Percentiles rank a stretch among this genome's conserved stretches.
These are phyloP conservation scores for Campylomormyrus tamandua DNA, from an alignment of 2,113 vertebrate species.

Conservation along the genomic window DNA sequence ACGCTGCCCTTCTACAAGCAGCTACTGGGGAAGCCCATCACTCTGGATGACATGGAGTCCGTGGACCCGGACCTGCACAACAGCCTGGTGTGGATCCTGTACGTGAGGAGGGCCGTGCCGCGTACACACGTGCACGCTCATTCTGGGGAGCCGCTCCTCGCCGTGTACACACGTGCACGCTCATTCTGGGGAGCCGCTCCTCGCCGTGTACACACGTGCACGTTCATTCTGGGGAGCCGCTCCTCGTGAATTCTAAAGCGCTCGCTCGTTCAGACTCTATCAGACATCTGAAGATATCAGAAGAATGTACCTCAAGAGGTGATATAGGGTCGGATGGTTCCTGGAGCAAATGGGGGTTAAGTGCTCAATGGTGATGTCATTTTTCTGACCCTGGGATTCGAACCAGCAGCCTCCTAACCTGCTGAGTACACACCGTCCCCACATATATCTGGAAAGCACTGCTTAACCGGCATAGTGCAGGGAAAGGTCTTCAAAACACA, in stretches of 20 bases:
- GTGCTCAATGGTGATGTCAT: neutral
- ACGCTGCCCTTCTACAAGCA: conserved; percentile 97
- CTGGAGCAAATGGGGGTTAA: neutral
- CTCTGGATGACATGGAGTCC: conserved; percentile 95
- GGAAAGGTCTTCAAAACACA: neutral
- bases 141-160: too few relatives aligned
- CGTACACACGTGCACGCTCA: neutral
- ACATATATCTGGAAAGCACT: neutral
- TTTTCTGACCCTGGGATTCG: neutral
- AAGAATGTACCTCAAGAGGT: neutral
- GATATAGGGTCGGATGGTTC: neutral
- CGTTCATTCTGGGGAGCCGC: too few relatives aligned
- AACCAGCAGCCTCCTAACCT: neutral
- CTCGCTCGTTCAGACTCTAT: neutral
- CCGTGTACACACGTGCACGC: neutral
- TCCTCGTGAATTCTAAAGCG: too few relatives aligned
- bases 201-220: neutral
- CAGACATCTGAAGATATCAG: too few relatives aligned
- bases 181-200: too few relatives aligned
- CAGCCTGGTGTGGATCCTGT: conserved; percentile 99
- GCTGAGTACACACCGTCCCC: neutral
- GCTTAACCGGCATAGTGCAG: neutral
- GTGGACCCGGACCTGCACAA: conserved; percentile 98
- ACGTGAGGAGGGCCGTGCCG: conserved; percentile 46
- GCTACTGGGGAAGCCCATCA: conserved; percentile 94